Conservation (phyloP, 2,888 invertebrate species). For the Drosophila leonis region DNA sequence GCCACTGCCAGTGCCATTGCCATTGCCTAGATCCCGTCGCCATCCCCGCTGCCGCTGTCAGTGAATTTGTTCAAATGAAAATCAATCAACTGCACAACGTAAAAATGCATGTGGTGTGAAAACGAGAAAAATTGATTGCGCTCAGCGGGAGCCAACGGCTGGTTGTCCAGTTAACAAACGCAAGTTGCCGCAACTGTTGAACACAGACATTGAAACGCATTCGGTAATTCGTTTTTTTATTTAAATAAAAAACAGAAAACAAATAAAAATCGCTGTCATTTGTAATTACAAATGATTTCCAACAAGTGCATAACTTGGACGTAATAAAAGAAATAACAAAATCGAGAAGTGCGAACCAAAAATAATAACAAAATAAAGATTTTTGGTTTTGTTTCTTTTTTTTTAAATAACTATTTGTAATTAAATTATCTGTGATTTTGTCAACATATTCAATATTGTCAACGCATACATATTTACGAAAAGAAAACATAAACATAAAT, state of each 20-base stretch:
- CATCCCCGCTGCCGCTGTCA: not conserved
- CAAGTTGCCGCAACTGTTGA: constrained; percentile 47
- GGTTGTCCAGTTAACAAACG: constrained; percentile 53
- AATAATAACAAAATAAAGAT: constrained; percentile 40
- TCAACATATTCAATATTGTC: constrained; percentile 69
- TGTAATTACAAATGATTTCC: constrained; percentile 65
- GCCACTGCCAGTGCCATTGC: constrained; percentile 18
- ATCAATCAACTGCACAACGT: constrained; percentile 69
- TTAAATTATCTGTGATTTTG: constrained; percentile 79
- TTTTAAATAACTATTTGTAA: constrained; percentile 52
- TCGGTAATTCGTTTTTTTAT: constrained; percentile 1
- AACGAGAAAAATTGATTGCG: constrained; percentile 71
- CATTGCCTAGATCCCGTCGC: not conserved
- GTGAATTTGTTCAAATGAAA: constrained; percentile 52
- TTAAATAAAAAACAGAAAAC: constrained; percentile 21
- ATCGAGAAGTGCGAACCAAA: constrained; percentile 23
- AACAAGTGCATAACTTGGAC: constrained; percentile 34
- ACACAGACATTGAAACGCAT: constrained; percentile 23
- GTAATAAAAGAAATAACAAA: constrained; percentile 23
- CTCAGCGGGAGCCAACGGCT: constrained; percentile 52
- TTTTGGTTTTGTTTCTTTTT: not conserved
- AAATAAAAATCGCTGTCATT: constrained; percentile 52
- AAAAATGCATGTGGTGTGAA: constrained; percentile 59
- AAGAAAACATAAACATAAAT: constrained; percentile 18
- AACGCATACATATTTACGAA: constrained; percentile 33